A percentile compares a stretch with the other conserved stretches of the same genome.
Evolutionary conservation across 2,113 vertebrate species (phyloP).

Genomic region (Silurus asotus): DNA sequence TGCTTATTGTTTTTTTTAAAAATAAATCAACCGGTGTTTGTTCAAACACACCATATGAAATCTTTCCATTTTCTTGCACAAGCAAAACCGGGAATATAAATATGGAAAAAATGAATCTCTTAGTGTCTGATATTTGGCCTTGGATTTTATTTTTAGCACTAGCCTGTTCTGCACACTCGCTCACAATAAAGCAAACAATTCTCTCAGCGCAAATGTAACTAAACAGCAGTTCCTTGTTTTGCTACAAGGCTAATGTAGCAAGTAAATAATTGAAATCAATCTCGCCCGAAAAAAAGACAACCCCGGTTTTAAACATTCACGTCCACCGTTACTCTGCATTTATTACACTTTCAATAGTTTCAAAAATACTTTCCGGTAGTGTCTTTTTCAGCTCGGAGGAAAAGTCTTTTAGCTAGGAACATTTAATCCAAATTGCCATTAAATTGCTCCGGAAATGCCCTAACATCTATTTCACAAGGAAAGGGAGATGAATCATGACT

Average conservation of each 20-base stretch:
- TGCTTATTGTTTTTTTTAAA: not conserved
- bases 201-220: not conserved
- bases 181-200: not conserved
- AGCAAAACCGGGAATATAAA: not conserved
- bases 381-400: not conserved
- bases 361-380: too few species aligned
- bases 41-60: slow-evolving; percentile 3
- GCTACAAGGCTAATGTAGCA: not conserved
- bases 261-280: not conserved
- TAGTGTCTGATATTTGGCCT: not conserved
- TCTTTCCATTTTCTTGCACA: not conserved
- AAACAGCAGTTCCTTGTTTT: not conserved
- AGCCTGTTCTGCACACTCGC: not conserved
- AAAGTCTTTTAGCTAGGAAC: not conserved
- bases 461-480: not conserved
- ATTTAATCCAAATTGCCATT: not conserved
- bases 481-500: not conserved
- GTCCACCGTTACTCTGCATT: not conserved
- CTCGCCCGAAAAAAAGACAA: not conserved
- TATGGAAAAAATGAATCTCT: not conserved
- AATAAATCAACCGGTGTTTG: slow-evolving; percentile 23
- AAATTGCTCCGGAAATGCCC: not conserved
- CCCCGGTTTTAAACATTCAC: not conserved
- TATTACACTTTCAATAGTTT: not conserved
- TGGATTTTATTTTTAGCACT: not conserved